phyloP scores from a whole-genome alignment of 2,797 vertebrate genomes.

The Parauchenoglanis ngamensis region DNA sequence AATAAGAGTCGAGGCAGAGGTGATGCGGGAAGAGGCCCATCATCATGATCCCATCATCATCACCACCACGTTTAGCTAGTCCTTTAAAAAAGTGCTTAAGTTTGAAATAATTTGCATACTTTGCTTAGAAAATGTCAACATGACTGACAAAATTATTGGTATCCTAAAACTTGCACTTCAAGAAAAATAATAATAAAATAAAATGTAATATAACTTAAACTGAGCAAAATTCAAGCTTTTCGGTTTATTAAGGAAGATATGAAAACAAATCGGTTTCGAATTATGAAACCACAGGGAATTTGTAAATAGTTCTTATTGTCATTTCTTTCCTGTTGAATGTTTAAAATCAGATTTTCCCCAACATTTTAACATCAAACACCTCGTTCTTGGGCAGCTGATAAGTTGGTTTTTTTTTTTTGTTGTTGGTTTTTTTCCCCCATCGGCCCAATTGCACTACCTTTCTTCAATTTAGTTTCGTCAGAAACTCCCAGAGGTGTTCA shows the following conservation, averaged over 20 bases:
- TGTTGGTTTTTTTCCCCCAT: not conserved
- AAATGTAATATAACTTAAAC: not conserved
- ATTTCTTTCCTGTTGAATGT: not conserved
- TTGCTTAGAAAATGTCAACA: not conserved
- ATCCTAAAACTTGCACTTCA: not conserved
- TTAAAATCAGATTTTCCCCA: not conserved
- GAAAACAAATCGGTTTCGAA: not conserved
- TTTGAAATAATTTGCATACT: not conserved
- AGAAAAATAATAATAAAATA: too few species aligned
- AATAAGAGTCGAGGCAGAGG: not conserved
- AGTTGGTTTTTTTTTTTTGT: too few species aligned
- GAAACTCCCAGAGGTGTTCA: conserved; percentile 22
- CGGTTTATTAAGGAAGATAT: not conserved
- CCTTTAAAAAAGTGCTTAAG: not conserved
- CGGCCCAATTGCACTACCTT: not conserved
- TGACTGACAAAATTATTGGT: not conserved
- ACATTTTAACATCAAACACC: not conserved
- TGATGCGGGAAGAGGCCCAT: not conserved
- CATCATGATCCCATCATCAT: not conserved
- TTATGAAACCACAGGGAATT: not conserved
- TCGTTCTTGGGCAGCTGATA: not conserved
- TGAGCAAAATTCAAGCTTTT: not conserved
- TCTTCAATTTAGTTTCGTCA: conserved; percentile 17
- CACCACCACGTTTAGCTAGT: not conserved
- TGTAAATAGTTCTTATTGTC: not conserved